Conservation (phyloP, 2,113 vertebrate genomes). For the Cnemophilus loriae region DNA sequence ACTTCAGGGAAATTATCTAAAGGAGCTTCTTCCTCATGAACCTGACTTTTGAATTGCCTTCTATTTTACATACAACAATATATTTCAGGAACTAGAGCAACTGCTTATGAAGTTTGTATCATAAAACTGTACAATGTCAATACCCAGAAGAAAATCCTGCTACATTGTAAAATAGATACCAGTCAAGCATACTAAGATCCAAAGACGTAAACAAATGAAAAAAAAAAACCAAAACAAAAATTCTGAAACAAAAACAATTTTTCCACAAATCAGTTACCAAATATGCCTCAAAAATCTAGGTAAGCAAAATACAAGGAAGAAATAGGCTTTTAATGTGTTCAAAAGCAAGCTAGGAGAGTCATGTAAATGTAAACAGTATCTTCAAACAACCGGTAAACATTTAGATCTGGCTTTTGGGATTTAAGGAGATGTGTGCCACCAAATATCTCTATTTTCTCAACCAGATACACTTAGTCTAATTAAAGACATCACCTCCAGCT, state of each 20-base stretch:
- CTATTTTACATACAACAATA: not conserved
- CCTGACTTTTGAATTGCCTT: not conserved
- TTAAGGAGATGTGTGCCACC: not conserved
- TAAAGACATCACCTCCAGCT: not conserved
- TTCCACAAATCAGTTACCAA: not conserved
- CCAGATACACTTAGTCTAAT: not conserved
- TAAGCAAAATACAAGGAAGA: not conserved
- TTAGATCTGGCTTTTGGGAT: not conserved
- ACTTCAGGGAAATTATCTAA: not conserved
- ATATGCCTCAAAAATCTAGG: not conserved
- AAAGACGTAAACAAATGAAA: not conserved
- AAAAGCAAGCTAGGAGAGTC: not conserved
- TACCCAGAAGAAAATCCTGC: not conserved
- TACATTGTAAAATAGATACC: not conserved
- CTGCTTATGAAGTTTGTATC: not conserved
- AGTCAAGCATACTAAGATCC: not conserved
- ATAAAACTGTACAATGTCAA: not conserved
- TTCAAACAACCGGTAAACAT: not conserved
- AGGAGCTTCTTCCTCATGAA: not conserved
- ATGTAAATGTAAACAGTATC: not conserved
- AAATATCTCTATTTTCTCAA: not conserved
- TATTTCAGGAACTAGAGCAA: not conserved
- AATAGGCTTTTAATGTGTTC: not conserved
- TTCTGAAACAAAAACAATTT: rapidly evolving
- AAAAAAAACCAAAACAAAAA: not conserved